A percentile compares a stretch with the other conserved stretches of the same genome.
Conservation (phyloP, 2,797 vertebrate genomes). For the Iguana delicatissima region DNA sequence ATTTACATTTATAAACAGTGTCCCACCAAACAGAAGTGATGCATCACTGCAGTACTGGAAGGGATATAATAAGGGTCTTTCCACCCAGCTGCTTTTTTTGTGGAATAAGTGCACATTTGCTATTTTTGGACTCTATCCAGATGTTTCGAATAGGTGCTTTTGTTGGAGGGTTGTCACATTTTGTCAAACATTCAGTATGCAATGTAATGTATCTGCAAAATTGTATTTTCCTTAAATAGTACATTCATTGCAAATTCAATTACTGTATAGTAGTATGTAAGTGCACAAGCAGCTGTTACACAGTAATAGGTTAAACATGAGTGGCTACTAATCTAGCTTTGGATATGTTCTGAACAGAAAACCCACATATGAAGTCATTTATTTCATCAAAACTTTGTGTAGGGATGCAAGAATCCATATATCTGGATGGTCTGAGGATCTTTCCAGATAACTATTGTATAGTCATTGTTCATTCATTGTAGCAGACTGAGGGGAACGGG, state of each 20-base stretch:
- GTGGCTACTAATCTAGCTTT: background rate
- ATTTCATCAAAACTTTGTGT: background rate
- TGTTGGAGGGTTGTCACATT: background rate
- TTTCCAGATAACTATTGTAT: background rate
- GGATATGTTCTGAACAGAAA: background rate
- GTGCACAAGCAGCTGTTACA: background rate
- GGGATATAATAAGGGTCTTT: background rate
- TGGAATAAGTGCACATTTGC: background rate
- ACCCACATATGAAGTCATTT: background rate
- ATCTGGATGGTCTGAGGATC: background rate
- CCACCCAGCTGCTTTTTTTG: background rate
- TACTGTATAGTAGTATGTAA: background rate
- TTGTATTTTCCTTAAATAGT: background rate
- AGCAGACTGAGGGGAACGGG: background rate
- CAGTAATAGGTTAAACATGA: background rate
- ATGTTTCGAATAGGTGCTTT: background rate
- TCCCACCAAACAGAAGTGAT: background rate
- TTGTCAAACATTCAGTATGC: background rate
- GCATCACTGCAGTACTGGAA: background rate
- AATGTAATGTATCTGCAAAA: background rate
- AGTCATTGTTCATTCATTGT: background rate
- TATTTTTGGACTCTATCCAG: background rate
- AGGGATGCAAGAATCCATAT: background rate
- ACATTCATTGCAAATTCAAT: background rate
- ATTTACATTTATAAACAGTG: background rate